A percentile compares a stretch with the other conserved stretches of the same genome.
These are phyloP conservation scores for Astreopora myriophthalma DNA, from an alignment of 64 coral and sea anemone genomes.

Conservation along the genomic window DNA sequence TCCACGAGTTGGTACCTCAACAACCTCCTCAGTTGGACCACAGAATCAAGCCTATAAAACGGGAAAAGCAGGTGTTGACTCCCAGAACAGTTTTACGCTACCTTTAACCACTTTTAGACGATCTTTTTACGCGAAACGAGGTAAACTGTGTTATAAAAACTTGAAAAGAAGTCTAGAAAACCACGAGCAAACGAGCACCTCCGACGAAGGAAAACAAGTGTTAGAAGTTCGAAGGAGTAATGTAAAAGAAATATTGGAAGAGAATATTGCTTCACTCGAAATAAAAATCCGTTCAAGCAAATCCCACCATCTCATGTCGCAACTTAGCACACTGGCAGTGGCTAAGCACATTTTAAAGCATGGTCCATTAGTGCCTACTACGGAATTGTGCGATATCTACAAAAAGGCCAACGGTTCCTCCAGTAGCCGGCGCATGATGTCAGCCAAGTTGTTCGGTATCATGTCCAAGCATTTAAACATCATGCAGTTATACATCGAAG, in stretches of 20 bases:
- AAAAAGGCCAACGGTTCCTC: not conserved
- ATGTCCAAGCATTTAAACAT: constrained; percentile 23
- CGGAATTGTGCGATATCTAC: constrained; percentile 28
- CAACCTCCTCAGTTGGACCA: not conserved
- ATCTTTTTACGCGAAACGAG: constrained; percentile 18
- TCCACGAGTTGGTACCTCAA: not conserved
- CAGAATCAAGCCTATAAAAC: not conserved
- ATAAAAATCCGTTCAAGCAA: not conserved
- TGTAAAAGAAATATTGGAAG: not conserved
- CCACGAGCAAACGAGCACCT: not conserved
- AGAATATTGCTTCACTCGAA: not conserved
- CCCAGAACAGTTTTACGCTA: not conserved
- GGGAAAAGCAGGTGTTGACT: not conserved
- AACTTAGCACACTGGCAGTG: constrained; percentile 34
- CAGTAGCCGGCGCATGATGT: constrained; percentile 10
- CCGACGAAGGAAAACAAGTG: not conserved
- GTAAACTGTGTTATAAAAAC: not conserved
- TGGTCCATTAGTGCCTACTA: constrained; percentile 40
- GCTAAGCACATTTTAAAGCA: constrained; percentile 24
- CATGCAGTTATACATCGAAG: constrained; percentile 14
- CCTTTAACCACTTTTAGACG: not conserved
- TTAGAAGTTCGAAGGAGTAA: not conserved
- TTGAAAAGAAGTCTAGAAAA: not conserved
- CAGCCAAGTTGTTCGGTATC: constrained; percentile 16
- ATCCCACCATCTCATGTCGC: not conserved